Evolutionary conservation across 2,113 vertebrate species (phyloP), one percentile per base, ranked within the genome.

Genomic region (Bubalus kerabau): DNA sequence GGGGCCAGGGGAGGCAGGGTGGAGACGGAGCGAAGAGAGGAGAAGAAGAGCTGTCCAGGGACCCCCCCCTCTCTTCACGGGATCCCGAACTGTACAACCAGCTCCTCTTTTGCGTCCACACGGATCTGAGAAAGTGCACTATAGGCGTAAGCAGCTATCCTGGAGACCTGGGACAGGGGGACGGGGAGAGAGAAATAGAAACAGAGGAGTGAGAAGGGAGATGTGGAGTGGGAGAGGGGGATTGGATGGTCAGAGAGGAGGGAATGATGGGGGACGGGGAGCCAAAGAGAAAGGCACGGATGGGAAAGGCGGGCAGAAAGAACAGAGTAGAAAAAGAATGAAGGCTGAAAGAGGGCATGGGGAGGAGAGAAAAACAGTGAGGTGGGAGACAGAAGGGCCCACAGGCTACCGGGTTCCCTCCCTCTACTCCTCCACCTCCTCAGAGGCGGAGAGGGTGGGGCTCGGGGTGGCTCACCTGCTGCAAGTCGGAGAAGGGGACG

Each of bases 91-190:
- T 99, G 99, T 98, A 99, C 99, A 98, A 99, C 99, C 97, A 99
- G 99, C 94, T 99, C 99, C 98, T 99, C 99, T 99, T 99, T 99
- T 95, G 99, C 99, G 13, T 99, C 99, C 97, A 99, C 99, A 94
- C 99, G 99, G 98, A 99, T 99, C 99, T 99, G 99, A 96, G 99
- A 99, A 98, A 99, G 99, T 91, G 99, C 99, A 98, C 99, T 99
- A 99, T 99, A 99, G 98, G 99, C 99, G 1, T 99, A 99, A 32
- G 99, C 99, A 81, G 99, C 99, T 98, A 99, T 99, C 99, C 99
- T 99, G 97, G 99, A 99, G 95, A 99, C 99, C 99, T 99, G 99
- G 0, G n/a, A 19, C 32, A 86, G 48, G 94, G 40, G 83, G 88
- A 26, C 17, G 46, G 84, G 32, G 36, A 74, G 26, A 93, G 5